Base-by-base conservation (phyloP, 2,113 vertebrate genomes). In the Mugil cephalus region DNA sequence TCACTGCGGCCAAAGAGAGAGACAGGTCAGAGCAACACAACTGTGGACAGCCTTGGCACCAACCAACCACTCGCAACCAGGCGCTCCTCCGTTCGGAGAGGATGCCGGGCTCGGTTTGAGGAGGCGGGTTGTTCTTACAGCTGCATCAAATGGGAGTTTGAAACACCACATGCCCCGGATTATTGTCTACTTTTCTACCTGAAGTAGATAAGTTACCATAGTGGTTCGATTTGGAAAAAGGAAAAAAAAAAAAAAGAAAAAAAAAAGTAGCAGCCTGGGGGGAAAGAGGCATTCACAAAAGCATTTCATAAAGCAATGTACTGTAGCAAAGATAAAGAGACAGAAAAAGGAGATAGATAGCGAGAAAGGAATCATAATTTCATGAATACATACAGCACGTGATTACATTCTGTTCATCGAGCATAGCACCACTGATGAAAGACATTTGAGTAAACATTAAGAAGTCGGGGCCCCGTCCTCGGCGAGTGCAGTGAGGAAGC, bases 1-100 rank as follows among this genome's bases (percentile, higher is more conserved):
- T 99, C 98, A 92, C 97, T 99, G 96, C 79, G 95, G 95, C 94
- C 95, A 92, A 86, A 88, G 82, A 92, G 82, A 90, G 79, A 89
- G 74, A 89, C 83, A 88, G 81, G 87, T 90, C 87, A 89, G 88
- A 92, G 86, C 79, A 88, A 87, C 81, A 92, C 75, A 85, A 85
- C 83, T 42, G 75, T 39, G 79, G 75, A 88, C 81, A 81, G 74
- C 82, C 87, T 70, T 0, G 65, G 85, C 82, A 87, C 80, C 75
- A 78, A 87, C 78, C 87, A 71, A 81, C 70, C 54, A 38, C 47
- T 79, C 14, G 18, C 64, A 75, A 68, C 24, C 40, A 65, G 76
- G 43, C 2, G 19, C 68, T 69, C 65, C 74, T 65, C 56, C 55
- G 50, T 59, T 75, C 17, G 62, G 69, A 65, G 56, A 68, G 15